These are phyloP conservation scores for Coregonus sp. DNA, from an alignment of 2,797 vertebrate genomes.

Conservation along the genomic window DNA sequence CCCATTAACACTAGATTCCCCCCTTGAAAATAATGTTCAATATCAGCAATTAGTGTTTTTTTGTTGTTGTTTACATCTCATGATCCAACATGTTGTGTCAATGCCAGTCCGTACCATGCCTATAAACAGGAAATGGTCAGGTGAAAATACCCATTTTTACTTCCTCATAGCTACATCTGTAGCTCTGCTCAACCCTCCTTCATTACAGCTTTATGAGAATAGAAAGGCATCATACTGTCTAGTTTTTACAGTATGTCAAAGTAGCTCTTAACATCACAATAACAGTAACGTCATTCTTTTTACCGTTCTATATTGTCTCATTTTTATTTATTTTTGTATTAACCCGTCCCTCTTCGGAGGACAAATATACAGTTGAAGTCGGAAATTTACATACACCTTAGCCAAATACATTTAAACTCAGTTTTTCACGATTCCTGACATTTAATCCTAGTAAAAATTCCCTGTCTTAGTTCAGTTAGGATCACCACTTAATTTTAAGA, in stretches of 20 bases:
- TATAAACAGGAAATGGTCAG: conserved; percentile 80
- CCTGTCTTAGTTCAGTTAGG: no score
- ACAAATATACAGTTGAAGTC: no score
- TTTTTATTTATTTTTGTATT: no score
- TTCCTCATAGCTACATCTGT: not conserved
- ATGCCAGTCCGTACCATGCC: conserved; percentile 73
- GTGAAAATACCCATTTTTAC: conserved; percentile 52
- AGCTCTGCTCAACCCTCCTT: not conserved
- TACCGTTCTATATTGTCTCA: not conserved
- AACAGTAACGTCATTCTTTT: not conserved
- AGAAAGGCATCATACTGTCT: not conserved
- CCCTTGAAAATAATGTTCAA: not conserved
- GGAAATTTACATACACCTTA: no score
- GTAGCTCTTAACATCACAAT: not conserved
- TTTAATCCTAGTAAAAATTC: no score
- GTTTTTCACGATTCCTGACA: no score
- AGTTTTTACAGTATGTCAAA: not conserved
- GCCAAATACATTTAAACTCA: no score
- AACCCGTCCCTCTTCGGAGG: no score
- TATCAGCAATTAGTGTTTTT: conserved; percentile 44
- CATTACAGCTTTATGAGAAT: not conserved
- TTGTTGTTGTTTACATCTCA: conserved; percentile 57
- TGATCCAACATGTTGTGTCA: conserved; percentile 38
- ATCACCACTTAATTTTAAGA: no score
- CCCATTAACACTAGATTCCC: not conserved